Base-by-base conservation (phyloP, 2,888 invertebrate species). In the Teleiodes luculella region DNA sequence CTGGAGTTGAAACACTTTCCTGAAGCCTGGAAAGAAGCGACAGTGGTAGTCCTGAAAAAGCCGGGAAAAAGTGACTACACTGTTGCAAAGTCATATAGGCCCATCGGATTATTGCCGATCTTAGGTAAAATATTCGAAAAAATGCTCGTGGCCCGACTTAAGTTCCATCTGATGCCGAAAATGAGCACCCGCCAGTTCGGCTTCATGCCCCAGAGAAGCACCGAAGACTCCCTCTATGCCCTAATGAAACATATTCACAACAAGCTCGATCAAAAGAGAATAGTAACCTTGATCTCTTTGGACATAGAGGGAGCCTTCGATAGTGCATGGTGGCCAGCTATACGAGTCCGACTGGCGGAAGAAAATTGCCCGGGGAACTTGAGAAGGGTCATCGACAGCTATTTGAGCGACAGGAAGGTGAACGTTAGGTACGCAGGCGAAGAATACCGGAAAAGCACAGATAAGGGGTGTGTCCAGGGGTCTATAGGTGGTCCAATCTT, bases 171-270 rank as follows among this genome's bases (percentile, higher is more conserved):
- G 54, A 11, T 58, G 53, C 30, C 60, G 54, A 52, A 54, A 54
- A 50, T 47, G 54, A 11, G 64, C 64, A 8, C 65, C 65, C 20
- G 64, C 64, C 55, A 56, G 58, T 33, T 6, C 10, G 33, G 33
- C 2, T 33, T 33, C 47, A 61, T 64, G 4, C 65, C 60, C 61
- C 64, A 62, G 64, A 8, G 50, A 4, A 1, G 52, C 4, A 35
- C 55, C 0, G 39, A 36, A 14, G 36, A 36, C 14, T 36, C 36
- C 1, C 14, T 36, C 1, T 36, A 36, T 6, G 36, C 1, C 14
- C 14, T 36, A 2, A 36, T 36, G 7, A 13, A 36, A 6, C 36
- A 36, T 6, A 13, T 36, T 7, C n/a, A 36, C 3, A 5, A 36
- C 13, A 36, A 36, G 1, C n/a, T n/a, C 6, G n/a, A 13, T 4